Evolutionary conservation across 2,797 vertebrate genomes (phyloP).

Genomic region (Mormyrus proboscirostris): DNA sequence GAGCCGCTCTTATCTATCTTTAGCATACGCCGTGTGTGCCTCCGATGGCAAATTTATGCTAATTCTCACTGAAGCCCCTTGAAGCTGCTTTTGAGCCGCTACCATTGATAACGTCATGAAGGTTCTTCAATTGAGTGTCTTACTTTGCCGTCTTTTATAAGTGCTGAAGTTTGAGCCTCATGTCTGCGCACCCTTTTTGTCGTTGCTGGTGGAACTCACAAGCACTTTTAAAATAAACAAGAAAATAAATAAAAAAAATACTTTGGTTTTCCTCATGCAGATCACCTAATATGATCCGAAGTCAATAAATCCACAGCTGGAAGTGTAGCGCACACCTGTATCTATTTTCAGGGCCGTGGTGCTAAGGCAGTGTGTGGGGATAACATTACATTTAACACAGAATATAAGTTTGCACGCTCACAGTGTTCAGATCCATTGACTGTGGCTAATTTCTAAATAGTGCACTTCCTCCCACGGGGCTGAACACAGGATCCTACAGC

Average conservation of each 20-base stretch:
- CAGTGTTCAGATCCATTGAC: not conserved
- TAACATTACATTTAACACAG: not conserved
- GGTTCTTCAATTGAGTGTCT: conserved; percentile 56
- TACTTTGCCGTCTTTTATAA: not conserved
- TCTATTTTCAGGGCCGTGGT: not conserved
- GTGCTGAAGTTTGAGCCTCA: not conserved
- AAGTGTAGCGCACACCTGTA: not conserved
- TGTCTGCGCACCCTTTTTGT: not conserved
- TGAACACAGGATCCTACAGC: not conserved
- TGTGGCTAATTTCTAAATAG: not conserved
- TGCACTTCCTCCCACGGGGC: not conserved
- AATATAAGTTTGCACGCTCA: not conserved
- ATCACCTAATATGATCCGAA: not conserved
- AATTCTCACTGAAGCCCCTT: conserved; percentile 72
- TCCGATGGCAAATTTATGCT: conserved; percentile 67
- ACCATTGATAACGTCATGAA: conserved; percentile 69
- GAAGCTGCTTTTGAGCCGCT: conserved; percentile 68
- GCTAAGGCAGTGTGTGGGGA: not conserved
- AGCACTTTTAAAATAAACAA: not conserved
- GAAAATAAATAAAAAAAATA: not conserved
- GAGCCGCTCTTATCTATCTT: conserved; percentile 76
- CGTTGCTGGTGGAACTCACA: not conserved
- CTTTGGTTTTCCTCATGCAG: not conserved
- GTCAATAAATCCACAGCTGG: not conserved
- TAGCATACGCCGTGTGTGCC: conserved; percentile 72